Percentiles rank a stretch among this genome's conserved stretches.
Evolutionary conservation across 1,140 invertebrate species (phyloP).

Genomic region (Anthonomus grandis): DNA sequence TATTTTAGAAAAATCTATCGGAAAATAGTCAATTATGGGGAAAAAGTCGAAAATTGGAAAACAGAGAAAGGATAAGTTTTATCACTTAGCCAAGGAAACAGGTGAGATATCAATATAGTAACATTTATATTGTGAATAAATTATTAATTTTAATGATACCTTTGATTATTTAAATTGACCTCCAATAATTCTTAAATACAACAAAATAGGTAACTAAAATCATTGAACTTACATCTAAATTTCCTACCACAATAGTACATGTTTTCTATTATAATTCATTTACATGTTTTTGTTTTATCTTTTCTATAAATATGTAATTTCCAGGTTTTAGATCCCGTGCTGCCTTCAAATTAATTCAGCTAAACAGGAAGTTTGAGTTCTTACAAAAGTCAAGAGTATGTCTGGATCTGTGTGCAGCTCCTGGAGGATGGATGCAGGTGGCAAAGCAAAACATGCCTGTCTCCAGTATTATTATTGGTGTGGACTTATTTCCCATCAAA

Average conservation of each 20-base stretch:
- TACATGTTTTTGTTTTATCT: too few species aligned
- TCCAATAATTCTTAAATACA: too few species aligned
- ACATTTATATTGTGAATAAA: slow-evolving; percentile 1
- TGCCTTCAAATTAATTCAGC: slow-evolving; percentile 97
- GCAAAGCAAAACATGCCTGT: slow-evolving; percentile 97
- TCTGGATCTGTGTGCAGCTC: slow-evolving; percentile 97
- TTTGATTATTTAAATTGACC: too few species aligned
- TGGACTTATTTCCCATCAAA: slow-evolving; percentile 96
- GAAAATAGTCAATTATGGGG: slow-evolving; percentile 67
- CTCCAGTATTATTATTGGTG: slow-evolving; percentile 88
- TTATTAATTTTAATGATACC: too few species aligned
- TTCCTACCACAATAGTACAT: too few species aligned
- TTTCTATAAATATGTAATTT: too few species aligned
- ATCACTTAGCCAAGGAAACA: slow-evolving; percentile 97
- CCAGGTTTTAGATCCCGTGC: slow-evolving; percentile 93
- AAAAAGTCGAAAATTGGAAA: slow-evolving; percentile 98
- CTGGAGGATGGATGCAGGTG: slow-evolving; percentile 99
- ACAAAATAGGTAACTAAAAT: too few species aligned
- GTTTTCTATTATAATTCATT: too few species aligned
- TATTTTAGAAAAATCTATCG: background rate
- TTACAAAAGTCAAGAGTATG: slow-evolving; percentile 93
- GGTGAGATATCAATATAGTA: slow-evolving; percentile 59
- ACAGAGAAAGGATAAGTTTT: slow-evolving; percentile 96
- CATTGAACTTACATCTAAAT: too few species aligned
- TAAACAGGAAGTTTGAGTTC: slow-evolving; percentile 97